Percentiles rank a stretch among this genome's conserved stretches.
phyloP scores from a whole-genome alignment of 2,888 invertebrate genomes.

The Molanna angustata region DNA sequence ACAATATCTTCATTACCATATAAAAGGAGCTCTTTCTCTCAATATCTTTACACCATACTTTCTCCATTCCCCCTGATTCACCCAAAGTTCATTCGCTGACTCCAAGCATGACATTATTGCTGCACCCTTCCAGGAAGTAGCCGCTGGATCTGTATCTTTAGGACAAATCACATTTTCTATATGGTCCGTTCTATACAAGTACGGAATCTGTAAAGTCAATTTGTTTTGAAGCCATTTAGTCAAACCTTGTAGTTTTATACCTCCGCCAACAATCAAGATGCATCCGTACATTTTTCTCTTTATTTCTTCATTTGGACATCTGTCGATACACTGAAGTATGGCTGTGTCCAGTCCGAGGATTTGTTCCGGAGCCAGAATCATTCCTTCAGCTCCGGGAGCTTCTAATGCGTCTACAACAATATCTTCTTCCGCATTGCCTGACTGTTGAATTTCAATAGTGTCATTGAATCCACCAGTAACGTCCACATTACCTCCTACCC shows the following conservation, averaged over 20 bases:
- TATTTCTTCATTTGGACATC: slow-evolving; percentile 83
- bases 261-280: slow-evolving; percentile 88
- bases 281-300: slow-evolving; percentile 94
- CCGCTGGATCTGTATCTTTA: slow-evolving; percentile 88
- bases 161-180: slow-evolving; percentile 87
- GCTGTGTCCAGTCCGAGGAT: slow-evolving; percentile 88
- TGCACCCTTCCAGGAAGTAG: slow-evolving; percentile 93
- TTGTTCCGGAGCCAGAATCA: slow-evolving; percentile 71
- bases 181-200: slow-evolving; percentile 75
- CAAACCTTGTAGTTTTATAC: slow-evolving; percentile 82
- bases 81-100: slow-evolving; percentile 92
- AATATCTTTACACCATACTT: slow-evolving; percentile 80
- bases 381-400: slow-evolving; percentile 60
- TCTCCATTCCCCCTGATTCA: slow-evolving; percentile 81
- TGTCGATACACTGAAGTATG: slow-evolving; percentile 86
- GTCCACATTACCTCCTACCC: slow-evolving; percentile 43
- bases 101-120: slow-evolving; percentile 91
- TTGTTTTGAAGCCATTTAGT: slow-evolving; percentile 86
- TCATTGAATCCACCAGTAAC: slow-evolving; percentile 51
- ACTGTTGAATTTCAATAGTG: slow-evolving; percentile 50
- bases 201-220: slow-evolving; percentile 79
- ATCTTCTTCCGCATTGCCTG: slow-evolving; percentile 63
- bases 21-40: slow-evolving; percentile 89
- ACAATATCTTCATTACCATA: slow-evolving; percentile 59
- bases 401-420: slow-evolving; percentile 67